These are phyloP conservation scores for Campylorhamphus procurvoides DNA, from an alignment of 2,113 vertebrate genomes.

Conservation along the genomic window DNA sequence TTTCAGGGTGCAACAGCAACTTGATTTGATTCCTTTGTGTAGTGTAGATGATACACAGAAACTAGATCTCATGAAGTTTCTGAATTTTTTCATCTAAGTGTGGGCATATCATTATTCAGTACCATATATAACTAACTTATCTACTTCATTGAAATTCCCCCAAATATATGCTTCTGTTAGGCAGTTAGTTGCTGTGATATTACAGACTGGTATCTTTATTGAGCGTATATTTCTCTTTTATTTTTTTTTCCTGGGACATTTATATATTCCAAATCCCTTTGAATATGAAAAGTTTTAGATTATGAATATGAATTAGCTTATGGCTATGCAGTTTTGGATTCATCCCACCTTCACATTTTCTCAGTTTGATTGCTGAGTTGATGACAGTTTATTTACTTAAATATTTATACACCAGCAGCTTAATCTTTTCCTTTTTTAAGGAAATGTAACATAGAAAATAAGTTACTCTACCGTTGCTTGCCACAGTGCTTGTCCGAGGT, in stretches of 20 bases:
- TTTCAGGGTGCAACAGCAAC: neutral
- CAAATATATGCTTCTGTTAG: fast-evolving
- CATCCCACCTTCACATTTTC: conserved; percentile 1
- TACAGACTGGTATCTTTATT: neutral
- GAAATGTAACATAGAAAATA: neutral
- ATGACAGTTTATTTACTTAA: conserved; percentile 12
- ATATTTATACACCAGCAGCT: neutral
- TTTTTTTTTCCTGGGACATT: neutral
- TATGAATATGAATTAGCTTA: conserved; percentile 4
- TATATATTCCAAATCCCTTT: neutral
- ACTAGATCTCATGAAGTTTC: neutral
- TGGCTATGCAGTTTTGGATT: neutral
- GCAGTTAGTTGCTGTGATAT: neutral
- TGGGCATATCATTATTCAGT: neutral
- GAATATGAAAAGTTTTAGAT: neutral
- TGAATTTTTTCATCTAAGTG: neutral
- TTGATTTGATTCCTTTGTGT: neutral
- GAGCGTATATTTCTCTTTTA: neutral
- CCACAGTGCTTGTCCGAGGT: neutral
- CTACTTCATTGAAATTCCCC: neutral
- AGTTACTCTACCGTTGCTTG: neutral
- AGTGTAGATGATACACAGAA: neutral
- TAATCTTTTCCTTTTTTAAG: neutral
- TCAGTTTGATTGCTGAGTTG: neutral
- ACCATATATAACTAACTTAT: neutral